Conservation (phyloP, 2,888 invertebrate genomes). For the Ferdinandea cuprea region DNA sequence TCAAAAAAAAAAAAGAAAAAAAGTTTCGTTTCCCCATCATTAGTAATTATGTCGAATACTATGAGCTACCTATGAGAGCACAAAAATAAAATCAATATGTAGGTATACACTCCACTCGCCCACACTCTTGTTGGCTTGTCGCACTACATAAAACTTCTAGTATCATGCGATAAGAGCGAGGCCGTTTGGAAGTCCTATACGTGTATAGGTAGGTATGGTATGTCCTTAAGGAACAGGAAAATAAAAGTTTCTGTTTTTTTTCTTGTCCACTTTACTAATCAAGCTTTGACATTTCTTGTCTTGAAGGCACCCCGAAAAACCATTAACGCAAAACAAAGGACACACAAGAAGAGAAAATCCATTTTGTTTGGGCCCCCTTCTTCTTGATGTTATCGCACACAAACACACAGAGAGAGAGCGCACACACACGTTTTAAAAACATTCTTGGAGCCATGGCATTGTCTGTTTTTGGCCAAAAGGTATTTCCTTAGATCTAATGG, state of each 20-base stretch:
- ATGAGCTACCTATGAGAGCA: constrained; percentile 54
- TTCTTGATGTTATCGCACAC: constrained; percentile 51
- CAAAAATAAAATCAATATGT: constrained; percentile 64
- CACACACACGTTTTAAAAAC: constrained; percentile 24
- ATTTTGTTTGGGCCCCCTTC: constrained; percentile 61
- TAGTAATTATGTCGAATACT: constrained; percentile 69
- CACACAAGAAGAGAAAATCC: constrained; percentile 62
- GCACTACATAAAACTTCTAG: neutral
- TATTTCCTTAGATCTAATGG: constrained; percentile 65
- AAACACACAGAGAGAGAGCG: neutral
- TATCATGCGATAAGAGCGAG: neutral
- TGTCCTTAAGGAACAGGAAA: constrained; percentile 20
- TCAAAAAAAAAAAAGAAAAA: constrained; percentile 55
- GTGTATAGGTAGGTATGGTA: constrained; percentile 8
- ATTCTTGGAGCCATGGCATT: constrained; percentile 29
- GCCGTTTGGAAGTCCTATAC: neutral
- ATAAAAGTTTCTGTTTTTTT: constrained; percentile 41
- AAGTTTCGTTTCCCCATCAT: constrained; percentile 71
- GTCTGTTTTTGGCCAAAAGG: constrained; percentile 49
- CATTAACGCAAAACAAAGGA: constrained; percentile 70
- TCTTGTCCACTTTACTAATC: constrained; percentile 72
- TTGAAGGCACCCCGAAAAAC: constrained; percentile 50
- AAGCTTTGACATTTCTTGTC: constrained; percentile 72
- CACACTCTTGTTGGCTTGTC: constrained; percentile 22
- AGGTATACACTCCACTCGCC: too few species aligned